Evolutionary conservation across 2,113 vertebrate genomes (phyloP).

Genomic region (Spermophilus dauricus): DNA sequence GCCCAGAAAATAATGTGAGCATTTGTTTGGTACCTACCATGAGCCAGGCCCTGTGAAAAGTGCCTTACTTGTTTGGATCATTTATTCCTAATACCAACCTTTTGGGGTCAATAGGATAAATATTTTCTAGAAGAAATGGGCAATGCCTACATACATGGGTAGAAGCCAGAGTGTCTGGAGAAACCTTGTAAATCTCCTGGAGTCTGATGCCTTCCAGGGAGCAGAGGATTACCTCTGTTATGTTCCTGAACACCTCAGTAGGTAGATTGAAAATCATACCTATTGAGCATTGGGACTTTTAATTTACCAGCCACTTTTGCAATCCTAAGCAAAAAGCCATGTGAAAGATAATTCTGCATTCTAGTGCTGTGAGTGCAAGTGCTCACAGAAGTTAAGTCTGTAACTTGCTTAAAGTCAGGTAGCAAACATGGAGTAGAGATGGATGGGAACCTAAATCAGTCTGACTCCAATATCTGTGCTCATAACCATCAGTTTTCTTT

Average conservation of each 20-base stretch:
- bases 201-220: background rate
- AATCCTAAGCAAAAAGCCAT: background rate
- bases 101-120: background rate
- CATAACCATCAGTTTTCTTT: accelerated
- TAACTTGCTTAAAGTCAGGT: background rate
- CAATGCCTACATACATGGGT: no score
- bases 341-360: background rate
- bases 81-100: background rate
- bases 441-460: accelerated
- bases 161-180: background rate
- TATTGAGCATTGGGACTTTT: background rate
- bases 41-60: background rate
- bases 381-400: background rate
- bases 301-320: background rate
- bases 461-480: background rate
- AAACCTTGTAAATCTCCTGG: background rate
- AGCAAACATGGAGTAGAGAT: background rate
- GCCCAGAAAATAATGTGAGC: background rate
- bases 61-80: background rate
- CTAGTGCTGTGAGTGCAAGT: background rate
- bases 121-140: background rate
- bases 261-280: background rate
- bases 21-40: background rate
- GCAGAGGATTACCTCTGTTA: background rate
- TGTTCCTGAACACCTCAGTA: background rate